phyloP scores from a whole-genome alignment of 2,113 vertebrate species.

The Nannospalax galili region DNA sequence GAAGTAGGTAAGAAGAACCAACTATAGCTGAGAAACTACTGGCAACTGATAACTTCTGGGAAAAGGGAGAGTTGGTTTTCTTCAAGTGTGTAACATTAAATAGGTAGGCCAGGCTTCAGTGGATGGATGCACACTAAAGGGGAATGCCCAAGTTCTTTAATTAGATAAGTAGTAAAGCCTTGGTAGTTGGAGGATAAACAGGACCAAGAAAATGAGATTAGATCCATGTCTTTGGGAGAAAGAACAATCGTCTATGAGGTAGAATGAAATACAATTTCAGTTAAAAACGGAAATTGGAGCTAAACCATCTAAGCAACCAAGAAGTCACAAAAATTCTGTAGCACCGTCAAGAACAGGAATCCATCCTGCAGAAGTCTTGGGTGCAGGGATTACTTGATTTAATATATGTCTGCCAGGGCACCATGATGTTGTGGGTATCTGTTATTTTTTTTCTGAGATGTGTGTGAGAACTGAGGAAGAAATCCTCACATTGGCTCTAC shows the following conservation, averaged over 20 bases:
- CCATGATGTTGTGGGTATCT: too few species aligned
- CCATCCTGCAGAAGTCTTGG: too few species aligned
- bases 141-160: neutral
- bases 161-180: neutral
- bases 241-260: neutral
- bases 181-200: neutral
- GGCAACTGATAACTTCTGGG: too few species aligned
- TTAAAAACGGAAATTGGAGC: neutral
- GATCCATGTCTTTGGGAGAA: neutral
- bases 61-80: too few species aligned
- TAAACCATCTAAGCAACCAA: neutral
- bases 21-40: too few species aligned
- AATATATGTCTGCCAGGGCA: rapidly evolving
- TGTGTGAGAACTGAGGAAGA: rapidly evolving
- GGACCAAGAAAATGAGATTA: neutral
- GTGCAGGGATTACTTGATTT: neutral
- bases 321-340: neutral
- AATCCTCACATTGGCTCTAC: too few species aligned
- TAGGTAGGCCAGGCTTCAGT: too few species aligned
- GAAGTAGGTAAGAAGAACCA: too few species aligned
- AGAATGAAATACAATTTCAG: neutral
- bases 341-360: neutral
- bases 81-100: too few species aligned
- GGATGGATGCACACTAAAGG: too few species aligned
- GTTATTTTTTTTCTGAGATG: neutral